Base-by-base conservation (phyloP, 1,140 invertebrate genomes). In the Mesaphorura yosii region DNA sequence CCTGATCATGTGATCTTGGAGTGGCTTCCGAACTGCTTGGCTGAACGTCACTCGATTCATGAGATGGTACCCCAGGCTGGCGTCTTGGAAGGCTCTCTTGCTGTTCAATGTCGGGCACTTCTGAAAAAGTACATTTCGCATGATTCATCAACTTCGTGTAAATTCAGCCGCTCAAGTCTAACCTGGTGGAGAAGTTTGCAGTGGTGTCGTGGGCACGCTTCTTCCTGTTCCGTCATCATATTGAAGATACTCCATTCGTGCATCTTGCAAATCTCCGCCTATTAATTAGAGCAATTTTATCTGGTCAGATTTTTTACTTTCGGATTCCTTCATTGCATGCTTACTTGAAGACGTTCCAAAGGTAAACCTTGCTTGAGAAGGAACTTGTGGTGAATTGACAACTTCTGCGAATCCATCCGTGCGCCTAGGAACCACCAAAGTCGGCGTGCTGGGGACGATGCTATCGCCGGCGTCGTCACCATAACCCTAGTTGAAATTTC, bases 361-460 rank as follows among this genome's bases (percentile, higher is more conserved):
- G 22, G 37, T 51, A 19, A 56, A 48, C 39, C 60, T 51, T 12
- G 53, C 52, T 48, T 56, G 52, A 37, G 75, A 75, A 15, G 80
- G 77, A 37, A 82, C 79, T 66, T 82, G 83, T 19, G 88, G 88
- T 0, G 88, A 93, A 68, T 87, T 91, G 10, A 91, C 84, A 49
- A 88, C 86, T 68, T 94, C 89, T 22, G 88, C 86, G 69, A 91
- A 92, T 29, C 86, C 88, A 69, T 93, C 88, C 45, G 76, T 82
- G 62, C 88, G 75, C 50, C 86, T 73, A 3, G 86, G 85, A 26
- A 86, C 80, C 65, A 84, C 87, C 1, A 91, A 68, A 0, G 87
- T 91, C 0, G 88, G 88, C 1, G 88, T 92, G 49, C 86, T 88
- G 4, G 88, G 88, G 14, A 93, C 88, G 59, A 90, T 89, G 48